Conservation (phyloP, 2,797 vertebrate genomes). For the Xenops minutus region DNA sequence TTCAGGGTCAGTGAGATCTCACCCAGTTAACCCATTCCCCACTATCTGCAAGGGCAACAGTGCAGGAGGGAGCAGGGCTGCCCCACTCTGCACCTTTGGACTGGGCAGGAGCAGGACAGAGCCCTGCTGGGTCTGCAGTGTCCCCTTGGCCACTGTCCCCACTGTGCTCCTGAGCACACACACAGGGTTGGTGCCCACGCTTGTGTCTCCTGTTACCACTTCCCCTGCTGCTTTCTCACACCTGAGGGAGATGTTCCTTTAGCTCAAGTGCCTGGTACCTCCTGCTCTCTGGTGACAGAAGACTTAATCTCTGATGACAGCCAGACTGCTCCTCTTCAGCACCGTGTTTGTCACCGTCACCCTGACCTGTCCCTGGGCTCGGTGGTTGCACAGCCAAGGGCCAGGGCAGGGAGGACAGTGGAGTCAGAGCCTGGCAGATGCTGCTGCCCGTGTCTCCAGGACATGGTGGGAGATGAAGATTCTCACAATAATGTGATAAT, state of each 20-base stretch:
- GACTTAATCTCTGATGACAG: neutral
- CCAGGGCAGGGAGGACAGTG: neutral
- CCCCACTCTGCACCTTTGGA: neutral
- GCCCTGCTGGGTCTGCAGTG: neutral
- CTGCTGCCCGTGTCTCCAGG: neutral
- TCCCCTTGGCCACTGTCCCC: neutral
- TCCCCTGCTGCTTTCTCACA: neutral
- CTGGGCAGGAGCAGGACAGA: neutral
- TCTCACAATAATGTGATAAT: rapidly evolving
- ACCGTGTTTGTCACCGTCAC: neutral
- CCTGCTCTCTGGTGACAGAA: neutral
- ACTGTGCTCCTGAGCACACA: rapidly evolving
- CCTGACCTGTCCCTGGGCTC: neutral
- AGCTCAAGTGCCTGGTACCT: neutral
- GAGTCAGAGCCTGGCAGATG: rapidly evolving
- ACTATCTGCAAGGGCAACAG: rapidly evolving
- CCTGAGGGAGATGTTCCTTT: neutral
- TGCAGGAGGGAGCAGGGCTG: neutral
- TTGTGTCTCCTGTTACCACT: neutral
- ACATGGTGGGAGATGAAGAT: rapidly evolving
- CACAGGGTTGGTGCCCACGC: rapidly evolving
- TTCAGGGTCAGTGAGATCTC: rapidly evolving
- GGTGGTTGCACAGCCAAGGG: neutral
- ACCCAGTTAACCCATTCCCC: rapidly evolving
- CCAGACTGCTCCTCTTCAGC: neutral